Evolutionary conservation across 1,140 invertebrate species (phyloP), one percentile per base, ranked within the genome.

Genomic region (Watersipora subatra): DNA sequence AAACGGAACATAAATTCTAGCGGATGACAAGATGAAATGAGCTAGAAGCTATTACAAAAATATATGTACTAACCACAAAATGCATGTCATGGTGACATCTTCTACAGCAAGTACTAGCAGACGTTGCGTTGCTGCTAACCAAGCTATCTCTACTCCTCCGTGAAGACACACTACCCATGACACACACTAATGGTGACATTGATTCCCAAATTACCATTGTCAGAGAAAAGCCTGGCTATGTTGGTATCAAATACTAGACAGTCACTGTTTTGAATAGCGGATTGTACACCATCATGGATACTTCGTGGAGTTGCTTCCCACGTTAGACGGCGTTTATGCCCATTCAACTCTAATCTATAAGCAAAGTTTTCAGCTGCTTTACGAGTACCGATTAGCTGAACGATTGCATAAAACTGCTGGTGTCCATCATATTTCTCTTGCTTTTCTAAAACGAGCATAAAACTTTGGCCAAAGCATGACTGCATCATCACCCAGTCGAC

Each of bases 401-500:
- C 97, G 73, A 99, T 97, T 2, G 97, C 97, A 84, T 98, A 99
- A 81, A 99, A 99, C 80, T 97, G 93, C 73, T 97, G 94, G 77
- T 97, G 91, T 7, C 92, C 93, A 83, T 97, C 92, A 76, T 88
- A 93, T 77, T 97, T 97, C 63, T 83, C 95, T 82, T 99, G 96
- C 80, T 99, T 99, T 81, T 99, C 96, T 27, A 99, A 83, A 20
- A 99, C 94, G 65, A 99, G 84, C 95, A 99, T 99, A 78, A 99
- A 99, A 81, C 98, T 91, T 76, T 97, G 92, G 64, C 91, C 92
- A 80, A 97, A 99, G 81, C 96, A 99, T 12, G 92, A 95, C 78
- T 99, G 96, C 94, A 99, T 98, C 96, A 99, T 99, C 0, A 99
- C 97, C 97, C 97, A 99, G 78, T 99, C 97, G 1, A 99, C 97